Base-by-base conservation (phyloP, 2,888 invertebrate genomes). In the Drosophila emarginata region DNA sequence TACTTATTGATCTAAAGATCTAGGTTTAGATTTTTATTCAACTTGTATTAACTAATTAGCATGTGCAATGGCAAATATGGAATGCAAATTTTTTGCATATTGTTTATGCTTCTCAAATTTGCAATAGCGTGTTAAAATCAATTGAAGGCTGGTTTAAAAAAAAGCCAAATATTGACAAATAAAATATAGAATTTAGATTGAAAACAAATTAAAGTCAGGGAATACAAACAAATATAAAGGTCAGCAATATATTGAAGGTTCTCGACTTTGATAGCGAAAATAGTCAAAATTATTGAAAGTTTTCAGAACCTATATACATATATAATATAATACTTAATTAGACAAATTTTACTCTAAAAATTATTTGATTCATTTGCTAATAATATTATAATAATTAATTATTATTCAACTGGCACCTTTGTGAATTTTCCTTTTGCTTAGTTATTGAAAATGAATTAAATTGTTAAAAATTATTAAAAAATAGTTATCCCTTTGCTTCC, bases 31-130 rank as follows among this genome's bases (percentile, higher is more conserved):
- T 32, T 32, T 9, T 32, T 32, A 32, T 32, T 9, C 9, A 58
- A 57, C 53, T 32, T 68, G 57, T 6, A 4, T 40, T 45, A 28
- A 28, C 1, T 15, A 67, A 79, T 79, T 79, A 67, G 18, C 69
- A 63, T 58, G 57, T 73, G 69, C 66, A 62, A 72, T 32, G 15
- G 40, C 40, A 45, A 18, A 45, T 32, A 32, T 32, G 32, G 32
- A 32, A 32, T 32, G 32, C 32, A 32, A 32, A 32, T 9, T 32
- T 32, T 45, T 12, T 45, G 21, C 18, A 21, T 45, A 12, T 45
- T 45, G 12, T 45, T 18, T 45, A 21, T 21, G 45, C 45, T 12
- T 45, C 21, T n/a, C n/a, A 39, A 14, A 39, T 45, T 45, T 21
- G 45, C 18, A 21, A 9, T 11, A 21, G 12, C 18, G 21, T 45